Evolutionary conservation across 2,113 vertebrate species (phyloP).

Genomic region (Porphyrio hochstetteri): DNA sequence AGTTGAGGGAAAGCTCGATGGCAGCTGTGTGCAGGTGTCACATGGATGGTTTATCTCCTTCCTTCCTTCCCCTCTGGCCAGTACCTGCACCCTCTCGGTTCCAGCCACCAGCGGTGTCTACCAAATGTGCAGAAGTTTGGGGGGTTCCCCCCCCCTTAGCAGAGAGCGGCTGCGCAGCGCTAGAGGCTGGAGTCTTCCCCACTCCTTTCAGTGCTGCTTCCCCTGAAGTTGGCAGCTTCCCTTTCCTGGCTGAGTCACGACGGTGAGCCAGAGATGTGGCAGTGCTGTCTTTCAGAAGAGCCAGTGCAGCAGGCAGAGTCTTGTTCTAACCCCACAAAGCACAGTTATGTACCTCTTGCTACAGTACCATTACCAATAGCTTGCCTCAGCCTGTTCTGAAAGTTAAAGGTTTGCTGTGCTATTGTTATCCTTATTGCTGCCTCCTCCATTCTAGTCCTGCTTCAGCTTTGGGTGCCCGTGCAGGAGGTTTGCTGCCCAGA

Average conservation of each 20-base stretch:
- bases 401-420: neutral
- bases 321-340: neutral
- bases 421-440: neutral
- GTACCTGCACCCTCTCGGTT: neutral
- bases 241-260: neutral
- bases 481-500: neutral
- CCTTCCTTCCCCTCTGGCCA: neutral
- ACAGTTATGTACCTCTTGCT: neutral
- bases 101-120: neutral
- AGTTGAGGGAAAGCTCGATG: neutral
- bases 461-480: rapidly evolving
- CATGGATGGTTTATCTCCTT: neutral
- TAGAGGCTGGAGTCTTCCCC: neutral
- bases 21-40: neutral
- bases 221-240: neutral
- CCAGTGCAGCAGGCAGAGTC: rapidly evolving
- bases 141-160: neutral
- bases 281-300: neutral
- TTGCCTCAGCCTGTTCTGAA: neutral
- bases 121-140: neutral
- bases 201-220: neutral
- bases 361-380: neutral
- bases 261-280: neutral
- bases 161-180: neutral
- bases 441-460: neutral